Base-by-base conservation (phyloP, 1,140 invertebrate genomes). In the Meloidogyne hapla region DNA sequence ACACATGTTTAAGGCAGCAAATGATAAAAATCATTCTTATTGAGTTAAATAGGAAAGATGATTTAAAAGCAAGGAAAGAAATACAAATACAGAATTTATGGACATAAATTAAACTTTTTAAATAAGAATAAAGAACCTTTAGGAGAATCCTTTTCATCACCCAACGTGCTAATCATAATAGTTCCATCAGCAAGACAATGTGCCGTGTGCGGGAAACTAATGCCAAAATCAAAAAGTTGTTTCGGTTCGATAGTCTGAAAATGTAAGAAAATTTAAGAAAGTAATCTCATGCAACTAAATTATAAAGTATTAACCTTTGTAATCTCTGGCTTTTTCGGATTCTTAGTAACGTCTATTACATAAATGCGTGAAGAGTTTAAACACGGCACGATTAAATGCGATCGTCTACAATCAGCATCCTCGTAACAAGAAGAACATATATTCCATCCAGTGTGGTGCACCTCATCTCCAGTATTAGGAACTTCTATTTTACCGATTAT, bases 121-220 rank as follows among this genome's bases (percentile, higher is more conserved):
- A n/a, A n/a, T n/a, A n/a, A n/a, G n/a, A n/a, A n/a, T n/a, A n/a
- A n/a, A n/a, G n/a, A 63, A 10, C 12, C 21, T 28, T 64, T 40
- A 10, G 18, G 69, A 91, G 78, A 90, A 88, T 13, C 79, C 84
- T 81, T 94, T 2, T 89, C 90, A 88, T 94, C 93, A 8, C 95
- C 96, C 91, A 96, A 91, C 8, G 92, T 92, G 8, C 94, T 96
- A 82, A 99, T 95, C 92, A 98, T 94, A 61, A 98, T 92, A 81
- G 96, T 92, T 0, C 95, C 94, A 77, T 89, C 91, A 13, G 93
- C 92, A 48, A 96, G 89, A 88, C 96, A 99, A 88, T 99, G 96
- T 8, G 92, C 90, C 0, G 96, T 97, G 83, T 98, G 96, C 0
- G 94, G 94, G 56, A 92, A 92, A 12, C 91, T 90, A 26, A 94